phyloP scores from a whole-genome alignment of 1,140 invertebrate genomes.

The Nymphalis io region DNA sequence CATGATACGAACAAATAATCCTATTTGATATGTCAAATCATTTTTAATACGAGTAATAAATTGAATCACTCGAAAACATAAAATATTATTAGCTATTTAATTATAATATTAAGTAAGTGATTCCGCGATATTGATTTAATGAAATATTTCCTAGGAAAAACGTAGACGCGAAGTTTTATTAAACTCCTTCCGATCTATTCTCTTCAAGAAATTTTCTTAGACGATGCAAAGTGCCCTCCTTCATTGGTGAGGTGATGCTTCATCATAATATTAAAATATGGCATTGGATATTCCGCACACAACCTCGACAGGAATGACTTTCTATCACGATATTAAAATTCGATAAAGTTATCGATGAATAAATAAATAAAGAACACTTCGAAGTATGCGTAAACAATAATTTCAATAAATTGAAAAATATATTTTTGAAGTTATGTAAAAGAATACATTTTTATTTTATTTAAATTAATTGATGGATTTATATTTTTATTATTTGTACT shows the following conservation, averaged over 20 bases:
- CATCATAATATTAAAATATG: conserved; percentile 40
- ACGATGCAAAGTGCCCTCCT: conserved; percentile 32
- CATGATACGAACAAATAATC: too few species aligned
- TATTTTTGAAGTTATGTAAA: neutral
- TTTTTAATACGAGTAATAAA: too few species aligned
- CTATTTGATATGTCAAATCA: too few species aligned
- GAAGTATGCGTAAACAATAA: neutral
- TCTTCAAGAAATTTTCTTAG: conserved; percentile 24
- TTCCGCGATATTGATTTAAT: conserved; percentile 26
- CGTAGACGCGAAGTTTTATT: conserved; percentile 25
- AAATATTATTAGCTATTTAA: too few species aligned
- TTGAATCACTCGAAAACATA: too few species aligned
- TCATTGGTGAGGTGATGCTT: conserved; percentile 31
- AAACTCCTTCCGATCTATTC: conserved; percentile 36
- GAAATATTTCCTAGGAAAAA: conserved; percentile 25
- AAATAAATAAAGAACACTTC: neutral
- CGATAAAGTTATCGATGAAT: conserved; percentile 7
- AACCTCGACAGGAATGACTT: conserved; percentile 15
- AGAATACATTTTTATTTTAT: too few species aligned
- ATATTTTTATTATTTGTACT: too few species aligned
- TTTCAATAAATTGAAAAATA: conserved; percentile 1
- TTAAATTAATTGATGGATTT: too few species aligned
- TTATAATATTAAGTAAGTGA: neutral
- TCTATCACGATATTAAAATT: conserved; percentile 15
- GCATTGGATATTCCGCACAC: conserved; percentile 25